Conservation (phyloP, 2,797 vertebrate species). For the Cephalopachus bancanus region DNA sequence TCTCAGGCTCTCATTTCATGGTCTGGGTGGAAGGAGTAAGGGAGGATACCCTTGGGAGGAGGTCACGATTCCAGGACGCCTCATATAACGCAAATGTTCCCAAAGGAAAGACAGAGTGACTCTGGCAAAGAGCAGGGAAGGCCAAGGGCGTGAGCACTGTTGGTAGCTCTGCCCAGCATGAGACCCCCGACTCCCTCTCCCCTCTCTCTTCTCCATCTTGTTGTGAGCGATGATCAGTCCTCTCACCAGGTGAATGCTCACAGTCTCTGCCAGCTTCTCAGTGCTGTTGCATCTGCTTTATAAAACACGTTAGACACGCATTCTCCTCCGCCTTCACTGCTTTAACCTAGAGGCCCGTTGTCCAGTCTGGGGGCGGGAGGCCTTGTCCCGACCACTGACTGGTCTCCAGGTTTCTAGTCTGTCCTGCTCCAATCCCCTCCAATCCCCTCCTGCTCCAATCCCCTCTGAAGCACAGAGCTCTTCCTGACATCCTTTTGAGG, state of each 20-base stretch:
- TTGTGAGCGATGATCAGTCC: neutral
- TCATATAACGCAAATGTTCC: rapidly evolving
- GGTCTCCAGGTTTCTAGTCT: neutral
- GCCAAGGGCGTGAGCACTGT: rapidly evolving
- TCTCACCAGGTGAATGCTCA: neutral
- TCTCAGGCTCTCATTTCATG: neutral
- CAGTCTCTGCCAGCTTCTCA: neutral
- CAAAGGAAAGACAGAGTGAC: rapidly evolving
- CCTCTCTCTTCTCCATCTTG: neutral
- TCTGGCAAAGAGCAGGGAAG: neutral
- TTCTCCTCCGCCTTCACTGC: neutral
- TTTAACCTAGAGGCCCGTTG: neutral
- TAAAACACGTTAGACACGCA: neutral
- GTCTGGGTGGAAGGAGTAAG: neutral
- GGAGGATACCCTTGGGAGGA: neutral
- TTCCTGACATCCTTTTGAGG: neutral
- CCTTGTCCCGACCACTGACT: too few species aligned
- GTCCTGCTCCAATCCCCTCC: too few species aligned
- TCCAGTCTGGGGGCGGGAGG: too few species aligned
- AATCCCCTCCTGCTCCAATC: too few species aligned
- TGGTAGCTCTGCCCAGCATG: rapidly evolving
- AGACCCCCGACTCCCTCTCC: rapidly evolving
- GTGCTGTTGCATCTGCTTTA: neutral
- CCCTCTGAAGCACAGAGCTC: neutral
- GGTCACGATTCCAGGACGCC: neutral